Evolutionary conservation across 2,888 invertebrate species (phyloP).

Genomic region (Monochamus alternatus): DNA sequence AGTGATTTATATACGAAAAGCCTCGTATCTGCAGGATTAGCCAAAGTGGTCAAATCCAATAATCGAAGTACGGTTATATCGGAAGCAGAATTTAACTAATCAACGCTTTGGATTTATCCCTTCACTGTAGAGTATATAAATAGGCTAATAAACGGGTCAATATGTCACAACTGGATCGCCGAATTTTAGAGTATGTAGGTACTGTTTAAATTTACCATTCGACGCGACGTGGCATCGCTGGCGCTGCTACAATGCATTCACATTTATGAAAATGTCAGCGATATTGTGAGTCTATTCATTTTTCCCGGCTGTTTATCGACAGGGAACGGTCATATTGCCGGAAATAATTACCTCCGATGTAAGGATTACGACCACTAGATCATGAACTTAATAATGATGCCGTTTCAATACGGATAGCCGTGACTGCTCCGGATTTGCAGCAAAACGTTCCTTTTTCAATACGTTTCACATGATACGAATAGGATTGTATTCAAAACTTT

Average conservation of each 20-base stretch:
- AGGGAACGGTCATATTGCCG: neutral
- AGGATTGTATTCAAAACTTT: too few relatives aligned
- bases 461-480: too few relatives aligned
- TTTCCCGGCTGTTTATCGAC: neutral
- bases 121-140: conserved; percentile 22
- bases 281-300: neutral
- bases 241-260: neutral
- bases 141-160: conserved; percentile 27
- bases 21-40: neutral
- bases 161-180: conserved; percentile 26
- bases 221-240: neutral
- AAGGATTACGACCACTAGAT: too few relatives aligned
- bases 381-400: too few relatives aligned
- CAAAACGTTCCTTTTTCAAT: too few relatives aligned
- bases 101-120: conserved; percentile 19
- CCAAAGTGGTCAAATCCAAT: conserved; percentile 15
- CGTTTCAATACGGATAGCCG: too few relatives aligned
- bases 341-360: neutral
- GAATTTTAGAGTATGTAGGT: conserved; percentile 8
- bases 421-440: too few relatives aligned
- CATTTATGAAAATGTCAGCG: neutral
- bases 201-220: conserved; percentile 11
- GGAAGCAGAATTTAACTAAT: conserved; percentile 16
- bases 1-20: neutral
- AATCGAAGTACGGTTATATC: conserved; percentile 11